phyloP scores from a whole-genome alignment of 2,113 vertebrate species.

The Peromyscus californicus region DNA sequence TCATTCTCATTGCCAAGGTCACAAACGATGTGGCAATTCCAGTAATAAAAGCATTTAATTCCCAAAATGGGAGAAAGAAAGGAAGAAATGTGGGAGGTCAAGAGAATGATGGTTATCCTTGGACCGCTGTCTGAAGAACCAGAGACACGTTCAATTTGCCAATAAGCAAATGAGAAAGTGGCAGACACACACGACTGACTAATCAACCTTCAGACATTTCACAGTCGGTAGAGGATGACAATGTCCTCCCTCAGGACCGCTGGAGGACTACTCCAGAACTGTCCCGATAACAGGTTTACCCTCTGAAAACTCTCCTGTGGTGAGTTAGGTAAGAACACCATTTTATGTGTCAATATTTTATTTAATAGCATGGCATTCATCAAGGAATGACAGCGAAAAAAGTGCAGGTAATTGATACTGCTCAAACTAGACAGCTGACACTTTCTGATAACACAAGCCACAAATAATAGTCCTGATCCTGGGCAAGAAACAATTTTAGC shows the following conservation, averaged over 20 bases:
- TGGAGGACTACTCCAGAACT: not conserved
- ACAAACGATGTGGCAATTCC: not conserved
- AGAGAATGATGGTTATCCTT: constrained; percentile 31
- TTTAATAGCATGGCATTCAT: not conserved
- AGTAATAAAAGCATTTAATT: constrained; percentile 34
- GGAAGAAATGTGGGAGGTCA: not conserved
- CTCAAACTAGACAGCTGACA: not conserved
- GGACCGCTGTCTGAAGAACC: constrained; percentile 16
- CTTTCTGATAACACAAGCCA: constrained; percentile 3
- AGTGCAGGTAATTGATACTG: constrained; percentile 11
- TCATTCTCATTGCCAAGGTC: not conserved
- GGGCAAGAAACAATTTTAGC: not conserved
- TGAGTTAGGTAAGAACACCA: not conserved
- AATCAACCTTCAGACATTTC: not conserved
- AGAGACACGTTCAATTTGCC: constrained; percentile 23
- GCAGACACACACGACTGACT: not conserved
- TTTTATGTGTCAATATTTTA: not conserved
- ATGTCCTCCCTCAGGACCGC: not conserved
- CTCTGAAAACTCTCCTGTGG: not conserved
- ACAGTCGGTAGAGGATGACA: not conserved
- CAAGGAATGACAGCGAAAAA: constrained; percentile 26
- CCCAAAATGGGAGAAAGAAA: not conserved
- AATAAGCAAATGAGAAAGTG: constrained; percentile 50
- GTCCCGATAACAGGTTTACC: not conserved
- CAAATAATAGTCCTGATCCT: not conserved